These are phyloP conservation scores for Eidolon helvum DNA, from an alignment of 2,113 vertebrate species.

Conservation along the genomic window DNA sequence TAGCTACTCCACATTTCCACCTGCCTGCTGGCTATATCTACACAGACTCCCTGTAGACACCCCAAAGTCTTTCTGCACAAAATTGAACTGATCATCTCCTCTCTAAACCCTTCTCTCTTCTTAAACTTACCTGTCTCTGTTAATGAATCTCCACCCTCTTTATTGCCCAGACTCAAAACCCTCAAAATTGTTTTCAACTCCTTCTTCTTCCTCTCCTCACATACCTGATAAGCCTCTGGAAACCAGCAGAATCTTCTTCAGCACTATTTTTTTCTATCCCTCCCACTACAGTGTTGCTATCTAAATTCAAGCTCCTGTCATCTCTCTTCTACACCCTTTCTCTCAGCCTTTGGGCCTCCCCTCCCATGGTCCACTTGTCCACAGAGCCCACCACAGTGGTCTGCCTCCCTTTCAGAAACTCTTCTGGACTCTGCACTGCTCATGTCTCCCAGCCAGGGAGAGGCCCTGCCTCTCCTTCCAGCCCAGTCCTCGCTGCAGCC, in stretches of 20 bases:
- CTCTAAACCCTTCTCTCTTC: neutral
- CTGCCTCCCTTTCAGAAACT: neutral
- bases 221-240: neutral
- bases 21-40: neutral
- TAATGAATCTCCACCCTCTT: neutral
- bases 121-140: neutral
- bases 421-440: fast-evolving
- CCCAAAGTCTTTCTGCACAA: neutral
- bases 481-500: neutral
- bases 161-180: neutral
- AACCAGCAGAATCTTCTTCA: neutral
- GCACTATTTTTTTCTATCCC: neutral
- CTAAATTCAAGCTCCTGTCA: neutral
- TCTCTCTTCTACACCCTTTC: neutral
- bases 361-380: neutral
- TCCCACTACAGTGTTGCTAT: neutral
- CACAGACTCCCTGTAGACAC: neutral
- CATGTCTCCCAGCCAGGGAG: neutral
- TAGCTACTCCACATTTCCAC: neutral
- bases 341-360: neutral
- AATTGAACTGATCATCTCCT: neutral
- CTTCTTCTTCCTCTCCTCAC: neutral
- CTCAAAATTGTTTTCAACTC: neutral
- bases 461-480: neutral
- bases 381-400: neutral